Conservation (phyloP, 2,888 invertebrate genomes). For the Sphaerophoria taeniata region DNA sequence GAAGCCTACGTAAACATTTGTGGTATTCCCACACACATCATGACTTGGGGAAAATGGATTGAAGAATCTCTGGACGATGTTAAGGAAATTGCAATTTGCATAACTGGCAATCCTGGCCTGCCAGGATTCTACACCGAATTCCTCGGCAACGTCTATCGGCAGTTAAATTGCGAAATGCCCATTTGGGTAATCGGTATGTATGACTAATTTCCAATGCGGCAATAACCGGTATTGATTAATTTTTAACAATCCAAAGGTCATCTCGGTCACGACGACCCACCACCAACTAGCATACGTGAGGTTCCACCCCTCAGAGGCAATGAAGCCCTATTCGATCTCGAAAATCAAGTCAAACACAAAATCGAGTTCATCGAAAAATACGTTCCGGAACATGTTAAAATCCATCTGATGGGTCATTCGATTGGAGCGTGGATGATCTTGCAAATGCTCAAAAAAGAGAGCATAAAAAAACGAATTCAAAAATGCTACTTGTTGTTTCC, state of each 20-base stretch:
- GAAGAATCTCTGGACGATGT: conserved; percentile 85
- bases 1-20: conserved; percentile 84
- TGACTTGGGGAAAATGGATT: conserved; percentile 89
- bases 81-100: conserved; percentile 88
- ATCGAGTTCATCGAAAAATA: conserved; percentile 87
- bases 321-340: conserved; percentile 87
- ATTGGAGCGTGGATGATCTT: conserved; percentile 94
- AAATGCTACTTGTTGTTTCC: conserved; percentile 92
- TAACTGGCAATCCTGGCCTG: conserved; percentile 95
- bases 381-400: conserved; percentile 88
- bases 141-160: conserved; percentile 86
- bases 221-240: conserved; percentile 43
- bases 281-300: conserved; percentile 82
- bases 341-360: conserved; percentile 87
- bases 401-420: conserved; percentile 95
- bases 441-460: conserved; percentile 86
- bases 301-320: conserved; percentile 84
- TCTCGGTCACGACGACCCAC: conserved; percentile 91
- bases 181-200: conserved; percentile 90
- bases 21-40: conserved; percentile 88
- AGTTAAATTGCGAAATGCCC: conserved; percentile 85
- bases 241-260: conserved; percentile 83
- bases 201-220: background rate
- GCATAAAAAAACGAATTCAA: conserved; percentile 84
- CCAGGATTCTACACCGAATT: conserved; percentile 92